Evolutionary conservation across 2,797 vertebrate genomes (phyloP).

Genomic region (Hypotaenidia okinawae): DNA sequence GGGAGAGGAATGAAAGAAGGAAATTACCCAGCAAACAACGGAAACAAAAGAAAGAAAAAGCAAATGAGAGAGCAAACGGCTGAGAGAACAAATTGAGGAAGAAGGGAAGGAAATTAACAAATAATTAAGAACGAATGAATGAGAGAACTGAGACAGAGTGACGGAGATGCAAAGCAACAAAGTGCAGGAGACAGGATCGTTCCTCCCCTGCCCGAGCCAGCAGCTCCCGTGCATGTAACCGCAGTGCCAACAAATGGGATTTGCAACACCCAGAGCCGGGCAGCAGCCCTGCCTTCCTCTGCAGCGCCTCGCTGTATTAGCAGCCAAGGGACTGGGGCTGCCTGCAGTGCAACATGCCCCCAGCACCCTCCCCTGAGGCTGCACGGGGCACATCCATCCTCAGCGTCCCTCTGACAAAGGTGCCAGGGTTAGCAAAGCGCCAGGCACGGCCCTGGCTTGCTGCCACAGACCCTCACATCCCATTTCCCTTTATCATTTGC

Average conservation of each 20-base stretch:
- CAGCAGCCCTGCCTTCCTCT: not conserved
- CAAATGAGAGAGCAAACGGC: constrained; percentile 42
- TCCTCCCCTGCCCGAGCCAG: not conserved
- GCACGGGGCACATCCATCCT: not conserved
- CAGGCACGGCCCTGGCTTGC: not conserved
- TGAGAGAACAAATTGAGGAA: constrained; percentile 63
- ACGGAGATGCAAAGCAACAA: not conserved
- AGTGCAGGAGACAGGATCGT: not conserved
- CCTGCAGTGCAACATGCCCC: not conserved
- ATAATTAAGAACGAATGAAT: constrained; percentile 65
- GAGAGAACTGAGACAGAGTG: constrained; percentile 23
- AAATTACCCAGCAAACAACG: constrained; percentile 14
- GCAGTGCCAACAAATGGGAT: not conserved
- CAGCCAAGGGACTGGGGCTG: not conserved
- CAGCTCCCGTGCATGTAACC: not conserved
- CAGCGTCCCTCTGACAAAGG: not conserved
- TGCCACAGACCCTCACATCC: not conserved
- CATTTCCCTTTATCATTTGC: not conserved
- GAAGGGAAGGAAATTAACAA: constrained; percentile 68
- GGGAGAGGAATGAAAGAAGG: constrained; percentile 23
- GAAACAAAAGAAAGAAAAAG: constrained; percentile 51
- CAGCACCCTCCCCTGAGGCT: not conserved
- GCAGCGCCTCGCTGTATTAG: not conserved
- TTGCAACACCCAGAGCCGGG: not conserved
- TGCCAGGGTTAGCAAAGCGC: not conserved